Conservation (phyloP, 2,797 vertebrate species). For the Chelonia mydas region DNA sequence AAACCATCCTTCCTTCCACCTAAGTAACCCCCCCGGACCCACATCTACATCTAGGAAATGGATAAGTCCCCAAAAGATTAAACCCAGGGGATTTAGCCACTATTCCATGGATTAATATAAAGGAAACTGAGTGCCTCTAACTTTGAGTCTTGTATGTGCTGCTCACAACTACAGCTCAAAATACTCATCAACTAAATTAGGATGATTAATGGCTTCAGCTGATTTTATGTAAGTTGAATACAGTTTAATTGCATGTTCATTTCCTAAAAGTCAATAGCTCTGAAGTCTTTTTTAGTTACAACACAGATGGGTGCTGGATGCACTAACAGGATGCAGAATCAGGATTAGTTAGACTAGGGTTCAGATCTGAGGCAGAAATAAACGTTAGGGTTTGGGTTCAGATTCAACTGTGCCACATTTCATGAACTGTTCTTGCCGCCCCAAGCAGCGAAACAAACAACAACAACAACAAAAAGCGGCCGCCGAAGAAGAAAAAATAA, state of each 20-base stretch:
- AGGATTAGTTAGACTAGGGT: neutral
- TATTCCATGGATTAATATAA: neutral
- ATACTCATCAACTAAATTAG: neutral
- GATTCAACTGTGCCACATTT: neutral
- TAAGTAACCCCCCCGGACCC: neutral
- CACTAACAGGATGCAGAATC: neutral
- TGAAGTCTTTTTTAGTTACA: neutral
- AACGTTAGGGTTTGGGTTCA: neutral
- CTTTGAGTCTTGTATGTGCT: neutral
- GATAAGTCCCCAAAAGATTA: neutral
- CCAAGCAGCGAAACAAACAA: too few species aligned
- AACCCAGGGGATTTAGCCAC: neutral
- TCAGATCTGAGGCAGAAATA: neutral
- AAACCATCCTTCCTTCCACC: neutral
- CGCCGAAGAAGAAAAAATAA: too few species aligned
- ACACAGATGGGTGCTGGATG: accelerated
- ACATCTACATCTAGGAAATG: neutral
- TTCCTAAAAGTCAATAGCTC: neutral
- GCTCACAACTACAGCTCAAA: neutral
- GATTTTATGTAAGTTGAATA: neutral
- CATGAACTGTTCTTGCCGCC: neutral
- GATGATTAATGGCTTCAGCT: neutral
- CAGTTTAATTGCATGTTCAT: neutral
- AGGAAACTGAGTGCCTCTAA: neutral
- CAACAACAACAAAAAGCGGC: too few species aligned